Conservation (phyloP, 92 coral and sea anemone genomes). For the Zoanthus gigantus region DNA sequence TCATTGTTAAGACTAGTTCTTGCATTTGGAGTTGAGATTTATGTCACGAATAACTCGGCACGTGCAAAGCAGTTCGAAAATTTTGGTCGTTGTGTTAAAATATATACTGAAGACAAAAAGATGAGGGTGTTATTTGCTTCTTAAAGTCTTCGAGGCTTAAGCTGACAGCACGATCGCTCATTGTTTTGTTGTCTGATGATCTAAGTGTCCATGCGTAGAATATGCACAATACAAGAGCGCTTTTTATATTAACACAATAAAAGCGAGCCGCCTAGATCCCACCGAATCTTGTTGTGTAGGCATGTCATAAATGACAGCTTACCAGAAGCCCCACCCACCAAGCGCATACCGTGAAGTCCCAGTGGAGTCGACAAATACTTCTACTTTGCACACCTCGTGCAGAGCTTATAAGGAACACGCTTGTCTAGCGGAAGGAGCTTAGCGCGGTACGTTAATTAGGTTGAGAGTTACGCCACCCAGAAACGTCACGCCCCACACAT, state of each 20-base stretch:
- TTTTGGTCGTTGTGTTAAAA: slow-evolving; percentile 48
- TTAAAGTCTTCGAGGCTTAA: slow-evolving; percentile 54
- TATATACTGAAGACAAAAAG: slow-evolving; percentile 52
- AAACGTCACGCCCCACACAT: slow-evolving; percentile 13
- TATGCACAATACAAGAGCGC: slow-evolving; percentile 81
- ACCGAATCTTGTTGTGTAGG: slow-evolving; percentile 69
- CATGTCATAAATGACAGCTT: slow-evolving; percentile 72
- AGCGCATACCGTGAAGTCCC: slow-evolving; percentile 87
- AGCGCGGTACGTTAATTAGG: not conserved
- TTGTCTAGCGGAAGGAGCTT: slow-evolving; percentile 44
- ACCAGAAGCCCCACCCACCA: slow-evolving; percentile 71
- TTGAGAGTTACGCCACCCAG: not conserved
- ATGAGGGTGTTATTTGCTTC: slow-evolving; percentile 66
- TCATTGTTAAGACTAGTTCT: not conserved
- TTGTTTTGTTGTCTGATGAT: slow-evolving; percentile 81
- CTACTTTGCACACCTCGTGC: slow-evolving; percentile 67
- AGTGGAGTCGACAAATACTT: slow-evolving; percentile 79
- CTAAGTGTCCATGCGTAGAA: slow-evolving; percentile 86
- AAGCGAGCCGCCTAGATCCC: slow-evolving; percentile 74
- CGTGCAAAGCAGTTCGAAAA: slow-evolving; percentile 49
- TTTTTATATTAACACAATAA: slow-evolving; percentile 86
- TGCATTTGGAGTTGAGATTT: not conserved
- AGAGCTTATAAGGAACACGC: slow-evolving; percentile 57
- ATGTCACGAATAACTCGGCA: slow-evolving; percentile 55
- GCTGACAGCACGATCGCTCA: slow-evolving; percentile 79